Evolutionary conservation across 2,113 vertebrate genomes (phyloP), one percentile per base, ranked within the genome.

Genomic region (Marcusenius ussheri): DNA sequence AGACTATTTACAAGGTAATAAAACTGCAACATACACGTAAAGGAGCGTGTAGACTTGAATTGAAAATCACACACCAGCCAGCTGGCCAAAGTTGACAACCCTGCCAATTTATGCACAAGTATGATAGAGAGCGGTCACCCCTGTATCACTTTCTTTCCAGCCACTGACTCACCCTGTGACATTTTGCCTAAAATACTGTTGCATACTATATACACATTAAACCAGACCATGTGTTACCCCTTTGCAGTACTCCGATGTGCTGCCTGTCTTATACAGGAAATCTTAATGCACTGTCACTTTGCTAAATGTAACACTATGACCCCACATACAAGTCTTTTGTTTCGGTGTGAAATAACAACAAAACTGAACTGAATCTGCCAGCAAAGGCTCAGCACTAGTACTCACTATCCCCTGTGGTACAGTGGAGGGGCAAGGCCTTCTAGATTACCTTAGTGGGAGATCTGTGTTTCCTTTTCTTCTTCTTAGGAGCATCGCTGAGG

Each of bases 391-490:
- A 80, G 5, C 39, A 42, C 74, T 35, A 15, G 27, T 39, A 77
- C 31, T 74, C 27, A 13, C 31, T 15, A 11, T 35, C 70, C 70
- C 70, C 13, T 80, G 74, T 13, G 35, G 6, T 15, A 5, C 15
- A 2, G 5, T 2, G 15, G 35, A 19, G 13, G 7, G 1, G 3
- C 39, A 4, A 5, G 21, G 13, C 21, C 58, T 45, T 21, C 62
- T 1, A 35, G 51, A 70, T 56, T 11, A 99, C 98, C 97, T 99
- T 99, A 93, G 98, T 98, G 94, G 98, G 98, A 93, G 98, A 99
- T 90, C 97, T 97, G 91, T 99, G 98, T 95, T 99, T 99, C 94
- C 98, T 96, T 94, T 99, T 99, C 94, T 99, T 99, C 96, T 99
- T 99, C 95, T 99, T 99, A 93, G 97, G 97, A 94, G 97, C 97